A percentile compares a stretch with the other conserved stretches of the same genome.
Evolutionary conservation across 2,113 vertebrate genomes (phyloP).

Genomic region (Amblyornis subalaris): DNA sequence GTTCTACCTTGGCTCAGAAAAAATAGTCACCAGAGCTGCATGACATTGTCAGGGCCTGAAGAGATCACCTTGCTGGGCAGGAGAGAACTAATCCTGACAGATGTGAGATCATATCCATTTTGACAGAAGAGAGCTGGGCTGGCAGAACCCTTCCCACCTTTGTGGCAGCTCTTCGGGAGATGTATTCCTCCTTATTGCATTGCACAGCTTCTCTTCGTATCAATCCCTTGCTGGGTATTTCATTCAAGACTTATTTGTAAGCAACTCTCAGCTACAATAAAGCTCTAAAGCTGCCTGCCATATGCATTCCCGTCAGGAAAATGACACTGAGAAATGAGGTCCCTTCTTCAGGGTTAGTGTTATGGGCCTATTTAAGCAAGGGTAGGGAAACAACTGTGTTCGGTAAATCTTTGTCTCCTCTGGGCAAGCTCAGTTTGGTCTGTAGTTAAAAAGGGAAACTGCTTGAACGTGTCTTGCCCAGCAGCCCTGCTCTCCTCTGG

Average conservation of each 20-base stretch:
- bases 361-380: slow-evolving; percentile 63
- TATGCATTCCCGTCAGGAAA: slow-evolving; percentile 57
- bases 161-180: slow-evolving; percentile 39
- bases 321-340: slow-evolving; percentile 63
- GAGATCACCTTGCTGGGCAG: slow-evolving; percentile 56
- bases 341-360: slow-evolving; percentile 56
- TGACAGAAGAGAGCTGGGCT: slow-evolving; percentile 50
- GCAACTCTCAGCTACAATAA: slow-evolving; percentile 62
- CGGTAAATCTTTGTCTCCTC: slow-evolving; percentile 50
- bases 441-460: slow-evolving; percentile 53
- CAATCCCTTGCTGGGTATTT: slow-evolving; percentile 50
- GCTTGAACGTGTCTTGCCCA: not conserved
- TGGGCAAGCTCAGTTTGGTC: slow-evolving; percentile 42
- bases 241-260: slow-evolving; percentile 66
- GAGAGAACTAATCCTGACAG: slow-evolving; percentile 57
- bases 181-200: slow-evolving; percentile 52
- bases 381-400: slow-evolving; percentile 44
- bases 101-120: slow-evolving; percentile 58
- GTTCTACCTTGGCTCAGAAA: slow-evolving; percentile 23
- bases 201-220: slow-evolving; percentile 46
- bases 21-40: slow-evolving; percentile 2
- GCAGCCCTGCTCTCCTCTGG: not conserved
- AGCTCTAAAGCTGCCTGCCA: slow-evolving; percentile 57
- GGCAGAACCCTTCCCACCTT: slow-evolving; percentile 51
- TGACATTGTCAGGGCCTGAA: slow-evolving; percentile 54